phyloP scores from a whole-genome alignment of 2,797 vertebrate species.

The Myotis findleyi region DNA sequence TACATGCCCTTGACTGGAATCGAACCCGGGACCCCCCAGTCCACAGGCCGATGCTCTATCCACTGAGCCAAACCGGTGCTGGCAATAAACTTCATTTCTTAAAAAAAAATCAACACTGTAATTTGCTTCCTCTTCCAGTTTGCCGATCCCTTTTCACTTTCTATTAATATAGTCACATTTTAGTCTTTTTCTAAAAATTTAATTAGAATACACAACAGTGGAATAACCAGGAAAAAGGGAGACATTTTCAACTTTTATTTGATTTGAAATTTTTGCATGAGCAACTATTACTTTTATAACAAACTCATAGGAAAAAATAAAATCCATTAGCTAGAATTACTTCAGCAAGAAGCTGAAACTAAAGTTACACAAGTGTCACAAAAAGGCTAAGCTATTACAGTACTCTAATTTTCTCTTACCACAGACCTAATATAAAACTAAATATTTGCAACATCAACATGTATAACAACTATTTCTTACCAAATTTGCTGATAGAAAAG shows the following conservation, averaged over 20 bases:
- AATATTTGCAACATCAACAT: not conserved
- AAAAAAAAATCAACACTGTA: not conserved
- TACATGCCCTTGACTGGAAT: too few species aligned
- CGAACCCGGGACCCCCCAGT: too few species aligned
- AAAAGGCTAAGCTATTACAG: slow-evolving; percentile 17
- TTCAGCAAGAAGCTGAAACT: slow-evolving; percentile 57
- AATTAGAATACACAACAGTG: slow-evolving; percentile 17
- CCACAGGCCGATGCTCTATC: too few species aligned
- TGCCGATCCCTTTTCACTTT: slow-evolving; percentile 32
- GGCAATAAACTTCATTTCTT: not conserved
- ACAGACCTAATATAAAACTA: not conserved
- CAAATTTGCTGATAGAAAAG: slow-evolving; percentile 45
- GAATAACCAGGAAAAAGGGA: not conserved
- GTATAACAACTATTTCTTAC: slow-evolving; percentile 41
- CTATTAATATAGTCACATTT: slow-evolving; percentile 23
- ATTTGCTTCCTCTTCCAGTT: slow-evolving; percentile 38
- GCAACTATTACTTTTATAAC: slow-evolving; percentile 4
- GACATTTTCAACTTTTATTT: slow-evolving; percentile 9
- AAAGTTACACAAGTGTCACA: slow-evolving; percentile 53
- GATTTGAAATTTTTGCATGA: slow-evolving; percentile 14
- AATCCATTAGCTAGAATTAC: slow-evolving; percentile 44
- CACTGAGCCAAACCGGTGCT: not conserved
- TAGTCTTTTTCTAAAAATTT: slow-evolving; percentile 45
- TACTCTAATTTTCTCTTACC: slow-evolving; percentile 45
- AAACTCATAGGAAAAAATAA: slow-evolving; percentile 37